A percentile compares a stretch with the other conserved stretches of the same genome.
These are phyloP conservation scores for Enteromius mattozi DNA, from an alignment of 2,797 vertebrate genomes.

Conservation along the genomic window DNA sequence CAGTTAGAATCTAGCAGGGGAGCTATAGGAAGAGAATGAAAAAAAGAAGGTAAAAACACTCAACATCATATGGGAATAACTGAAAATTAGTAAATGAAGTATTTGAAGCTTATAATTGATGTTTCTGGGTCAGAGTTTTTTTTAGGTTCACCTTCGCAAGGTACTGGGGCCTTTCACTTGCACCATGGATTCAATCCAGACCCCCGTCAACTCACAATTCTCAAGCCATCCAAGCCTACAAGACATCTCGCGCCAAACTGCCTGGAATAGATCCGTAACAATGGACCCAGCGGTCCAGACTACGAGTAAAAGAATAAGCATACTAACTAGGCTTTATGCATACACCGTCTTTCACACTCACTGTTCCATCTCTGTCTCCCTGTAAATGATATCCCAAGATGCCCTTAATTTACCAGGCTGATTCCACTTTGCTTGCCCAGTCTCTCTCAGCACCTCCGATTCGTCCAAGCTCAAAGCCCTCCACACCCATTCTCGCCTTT, in stretches of 20 bases:
- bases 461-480: conserved; percentile 55
- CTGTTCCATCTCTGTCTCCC: conserved; percentile 56
- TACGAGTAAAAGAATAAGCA: conserved; percentile 54
- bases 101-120: conserved; percentile 1
- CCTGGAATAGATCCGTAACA: conserved; percentile 57
- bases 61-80: background rate
- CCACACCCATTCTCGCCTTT: conserved; percentile 55
- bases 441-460: conserved; percentile 54
- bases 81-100: background rate
- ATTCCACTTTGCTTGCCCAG: conserved; percentile 58
- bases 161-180: conserved; percentile 44
- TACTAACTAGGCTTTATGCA: conserved; percentile 43
- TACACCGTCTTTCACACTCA: conserved; percentile 44
- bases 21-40: background rate
- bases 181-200: conserved; percentile 45
- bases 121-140: background rate
- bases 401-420: conserved; percentile 58
- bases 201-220: conserved; percentile 36
- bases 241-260: conserved; percentile 49
- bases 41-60: background rate
- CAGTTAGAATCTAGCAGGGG: background rate
- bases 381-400: conserved; percentile 58
- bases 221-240: conserved; percentile 48
- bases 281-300: conserved; percentile 56
- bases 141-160: conserved; percentile 27